Evolutionary conservation across 2,888 invertebrate genomes (phyloP).

Genomic region (Cacoxenus indagator): DNA sequence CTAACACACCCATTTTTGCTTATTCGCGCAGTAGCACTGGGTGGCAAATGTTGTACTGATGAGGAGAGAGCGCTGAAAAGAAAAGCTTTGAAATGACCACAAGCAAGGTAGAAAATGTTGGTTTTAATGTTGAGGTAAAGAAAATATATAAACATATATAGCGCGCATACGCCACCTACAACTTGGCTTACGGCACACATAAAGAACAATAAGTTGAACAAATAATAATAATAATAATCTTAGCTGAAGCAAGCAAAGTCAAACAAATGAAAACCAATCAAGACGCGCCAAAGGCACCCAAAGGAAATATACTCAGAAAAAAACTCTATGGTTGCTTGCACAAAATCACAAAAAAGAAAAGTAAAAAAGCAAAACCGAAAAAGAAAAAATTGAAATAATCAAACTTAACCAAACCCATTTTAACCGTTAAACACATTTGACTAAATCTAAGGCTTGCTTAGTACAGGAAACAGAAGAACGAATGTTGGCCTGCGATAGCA

Average conservation of each 20-base stretch:
- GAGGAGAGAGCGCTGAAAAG: background rate
- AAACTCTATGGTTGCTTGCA: background rate
- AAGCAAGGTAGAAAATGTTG: background rate
- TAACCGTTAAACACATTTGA: conserved; percentile 64
- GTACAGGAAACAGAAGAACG: background rate
- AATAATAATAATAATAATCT: background rate
- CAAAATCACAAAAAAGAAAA: background rate
- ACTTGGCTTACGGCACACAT: conserved; percentile 25
- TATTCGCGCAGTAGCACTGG: too few species aligned
- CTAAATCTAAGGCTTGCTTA: conserved; percentile 47
- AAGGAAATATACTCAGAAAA: conserved; percentile 10
- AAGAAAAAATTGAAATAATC: background rate
- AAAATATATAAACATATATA: conserved; percentile 34
- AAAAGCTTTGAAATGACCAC: background rate
- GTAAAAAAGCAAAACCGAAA: background rate
- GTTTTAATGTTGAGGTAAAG: background rate
- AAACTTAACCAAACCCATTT: conserved; percentile 58
- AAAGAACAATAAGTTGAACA: background rate
- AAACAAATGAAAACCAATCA: conserved; percentile 15
- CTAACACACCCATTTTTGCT: conserved; percentile 56
- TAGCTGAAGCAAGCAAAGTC: background rate
- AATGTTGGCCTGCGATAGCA: background rate
- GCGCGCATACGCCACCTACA: conserved; percentile 63
- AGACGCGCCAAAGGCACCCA: conserved; percentile 17
- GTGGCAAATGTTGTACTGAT: background rate